Conservation (phyloP, 2,113 vertebrate species). For the Lota lota region DNA sequence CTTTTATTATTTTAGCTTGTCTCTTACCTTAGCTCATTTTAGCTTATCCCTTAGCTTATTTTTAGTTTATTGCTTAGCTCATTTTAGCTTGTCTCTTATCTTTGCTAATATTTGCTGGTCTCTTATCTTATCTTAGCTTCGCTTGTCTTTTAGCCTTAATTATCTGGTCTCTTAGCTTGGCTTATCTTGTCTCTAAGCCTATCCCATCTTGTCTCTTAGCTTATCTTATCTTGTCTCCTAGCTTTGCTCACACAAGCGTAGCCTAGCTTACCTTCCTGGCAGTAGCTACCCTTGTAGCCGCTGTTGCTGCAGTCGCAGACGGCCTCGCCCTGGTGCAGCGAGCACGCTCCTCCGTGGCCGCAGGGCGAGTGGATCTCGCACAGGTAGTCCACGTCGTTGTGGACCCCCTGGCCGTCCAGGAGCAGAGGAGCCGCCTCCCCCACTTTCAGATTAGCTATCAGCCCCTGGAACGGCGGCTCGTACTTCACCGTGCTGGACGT, state of each 20-base stretch:
- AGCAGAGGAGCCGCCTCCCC: slow-evolving; percentile 81
- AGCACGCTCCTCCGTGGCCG: slow-evolving; percentile 84
- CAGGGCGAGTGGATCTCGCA: slow-evolving; percentile 84
- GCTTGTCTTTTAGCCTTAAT: slow-evolving; percentile 86
- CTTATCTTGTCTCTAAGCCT: no score
- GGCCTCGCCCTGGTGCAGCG: slow-evolving; percentile 80
- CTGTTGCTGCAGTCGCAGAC: slow-evolving; percentile 87
- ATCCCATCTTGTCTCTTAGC: no score
- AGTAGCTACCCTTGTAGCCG: slow-evolving; percentile 87
- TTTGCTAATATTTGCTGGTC: neutral
- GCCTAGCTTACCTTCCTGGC: slow-evolving; percentile 85
- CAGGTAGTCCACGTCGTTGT: slow-evolving; percentile 82
- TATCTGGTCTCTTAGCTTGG: no score
- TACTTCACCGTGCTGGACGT: slow-evolving; percentile 93
- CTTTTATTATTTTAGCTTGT: slow-evolving; percentile 51
- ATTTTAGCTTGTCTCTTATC: no score
- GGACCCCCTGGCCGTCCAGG: slow-evolving; percentile 86
- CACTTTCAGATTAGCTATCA: slow-evolving; percentile 84
- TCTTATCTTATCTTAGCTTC: neutral
- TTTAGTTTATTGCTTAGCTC: no score
- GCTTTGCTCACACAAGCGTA: neutral
- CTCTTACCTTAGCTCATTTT: slow-evolving; percentile 79
- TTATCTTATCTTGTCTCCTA: no score
- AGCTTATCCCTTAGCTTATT: no score
- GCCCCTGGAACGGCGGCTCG: slow-evolving; percentile 86